These are phyloP conservation scores for Miltochrista miniata DNA, from an alignment of 2,888 invertebrate species.

Conservation along the genomic window DNA sequence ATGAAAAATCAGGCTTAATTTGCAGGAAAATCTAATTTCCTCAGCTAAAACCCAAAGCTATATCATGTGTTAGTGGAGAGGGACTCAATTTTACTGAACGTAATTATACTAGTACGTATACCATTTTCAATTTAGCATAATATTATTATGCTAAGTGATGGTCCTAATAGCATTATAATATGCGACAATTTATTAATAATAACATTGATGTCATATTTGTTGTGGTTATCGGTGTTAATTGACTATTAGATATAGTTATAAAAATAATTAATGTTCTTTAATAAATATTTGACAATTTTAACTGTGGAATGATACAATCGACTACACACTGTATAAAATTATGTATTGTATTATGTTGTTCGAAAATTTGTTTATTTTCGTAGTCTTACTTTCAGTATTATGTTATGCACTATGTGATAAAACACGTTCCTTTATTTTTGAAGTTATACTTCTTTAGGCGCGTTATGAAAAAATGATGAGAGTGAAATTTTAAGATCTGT, in stretches of 20 bases:
- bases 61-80: constrained; percentile 16
- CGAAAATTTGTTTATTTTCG: neutral
- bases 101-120: no score
- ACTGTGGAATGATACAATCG: constrained; percentile 9
- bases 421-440: constrained; percentile 31
- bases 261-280: constrained; percentile 11
- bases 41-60: constrained; percentile 19
- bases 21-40: constrained; percentile 11
- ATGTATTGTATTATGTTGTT: constrained; percentile 3
- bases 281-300: constrained; percentile 6
- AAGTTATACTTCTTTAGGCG: no score
- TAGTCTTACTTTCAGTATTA: constrained; percentile 33
- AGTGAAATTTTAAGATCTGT: no score
- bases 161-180: constrained; percentile 21
- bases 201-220: constrained; percentile 2
- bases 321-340: constrained; percentile 2
- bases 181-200: neutral
- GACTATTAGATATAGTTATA: constrained; percentile 26
- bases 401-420: constrained; percentile 30
- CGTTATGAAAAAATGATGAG: no score
- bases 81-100: neutral
- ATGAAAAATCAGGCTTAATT: neutral
- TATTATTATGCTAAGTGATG: constrained; percentile 10
- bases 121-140: no score
- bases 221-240: constrained; percentile 16